Conservation (phyloP, 2,888 invertebrate genomes). For the Limnephilus marmoratus region DNA sequence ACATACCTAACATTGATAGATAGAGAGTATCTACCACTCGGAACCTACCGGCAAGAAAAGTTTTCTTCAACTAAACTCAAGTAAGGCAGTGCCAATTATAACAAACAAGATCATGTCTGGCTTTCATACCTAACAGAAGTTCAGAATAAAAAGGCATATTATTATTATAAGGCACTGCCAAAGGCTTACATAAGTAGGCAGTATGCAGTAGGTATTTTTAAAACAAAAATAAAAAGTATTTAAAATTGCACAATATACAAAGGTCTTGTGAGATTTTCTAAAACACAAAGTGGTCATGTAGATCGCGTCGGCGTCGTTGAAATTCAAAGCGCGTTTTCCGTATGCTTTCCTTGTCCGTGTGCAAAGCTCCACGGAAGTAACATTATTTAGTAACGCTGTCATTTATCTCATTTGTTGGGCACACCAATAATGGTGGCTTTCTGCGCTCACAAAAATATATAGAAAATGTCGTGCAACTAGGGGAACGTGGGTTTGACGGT, state of each 20-base stretch:
- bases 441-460: background rate
- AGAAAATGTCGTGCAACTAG: background rate
- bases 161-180: too few species aligned
- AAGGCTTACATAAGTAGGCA: too few species aligned
- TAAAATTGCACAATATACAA: background rate
- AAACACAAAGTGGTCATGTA: background rate
- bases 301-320: background rate
- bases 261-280: background rate
- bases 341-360: background rate
- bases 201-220: too few species aligned
- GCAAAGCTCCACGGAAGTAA: background rate
- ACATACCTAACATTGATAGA: too few species aligned
- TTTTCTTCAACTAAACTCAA: too few species aligned
- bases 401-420: conserved; percentile 6
- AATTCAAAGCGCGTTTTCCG: background rate
- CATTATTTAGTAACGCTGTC: background rate
- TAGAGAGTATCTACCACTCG: too few species aligned
- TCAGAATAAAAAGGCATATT: too few species aligned
- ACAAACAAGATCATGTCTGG: too few species aligned
- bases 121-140: too few species aligned
- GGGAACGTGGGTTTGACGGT: background rate
- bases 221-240: background rate
- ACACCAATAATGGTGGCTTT: background rate
- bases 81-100: too few species aligned
- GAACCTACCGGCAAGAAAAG: too few species aligned